Evolutionary conservation across 2,113 vertebrate genomes (phyloP).

Genomic region (Variabilichromis moorii): DNA sequence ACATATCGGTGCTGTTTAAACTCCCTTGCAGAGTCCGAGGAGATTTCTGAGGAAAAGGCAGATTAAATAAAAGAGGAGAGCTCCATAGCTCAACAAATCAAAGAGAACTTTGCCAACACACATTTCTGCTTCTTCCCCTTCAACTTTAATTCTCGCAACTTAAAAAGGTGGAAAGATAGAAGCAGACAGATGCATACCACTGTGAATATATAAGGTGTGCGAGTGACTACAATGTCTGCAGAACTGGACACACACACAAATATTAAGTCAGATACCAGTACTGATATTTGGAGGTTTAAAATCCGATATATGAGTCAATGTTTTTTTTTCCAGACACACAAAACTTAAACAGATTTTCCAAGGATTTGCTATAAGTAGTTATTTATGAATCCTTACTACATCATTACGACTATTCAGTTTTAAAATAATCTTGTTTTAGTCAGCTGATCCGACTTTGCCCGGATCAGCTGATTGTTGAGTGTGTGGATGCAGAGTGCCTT

Average conservation of each 20-base stretch:
- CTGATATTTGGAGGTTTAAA: neutral
- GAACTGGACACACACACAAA: neutral
- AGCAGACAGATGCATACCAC: slow-evolving; percentile 26
- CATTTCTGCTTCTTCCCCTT: slow-evolving; percentile 7
- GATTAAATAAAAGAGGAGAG: slow-evolving; percentile 20
- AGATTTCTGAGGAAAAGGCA: neutral
- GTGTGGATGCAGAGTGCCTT: neutral
- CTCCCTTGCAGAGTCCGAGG: neutral
- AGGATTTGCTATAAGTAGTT: neutral
- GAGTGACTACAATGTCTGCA: slow-evolving; percentile 7
- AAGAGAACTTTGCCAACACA: neutral
- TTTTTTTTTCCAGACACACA: neutral
- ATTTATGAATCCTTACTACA: neutral
- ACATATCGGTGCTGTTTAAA: neutral
- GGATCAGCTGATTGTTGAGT: neutral
- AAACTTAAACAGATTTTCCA: neutral
- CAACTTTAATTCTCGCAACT: neutral
- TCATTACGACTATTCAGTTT: accelerated
- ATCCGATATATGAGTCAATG: neutral
- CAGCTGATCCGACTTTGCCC: neutral
- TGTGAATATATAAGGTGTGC: neutral
- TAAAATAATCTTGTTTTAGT: neutral
- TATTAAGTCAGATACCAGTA: neutral
- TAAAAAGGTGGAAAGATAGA: slow-evolving; percentile 8
- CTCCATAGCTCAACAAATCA: slow-evolving; percentile 1